These are phyloP conservation scores for Pyrocephalus nanus DNA, from an alignment of 2,797 vertebrate species.

Conservation along the genomic window DNA sequence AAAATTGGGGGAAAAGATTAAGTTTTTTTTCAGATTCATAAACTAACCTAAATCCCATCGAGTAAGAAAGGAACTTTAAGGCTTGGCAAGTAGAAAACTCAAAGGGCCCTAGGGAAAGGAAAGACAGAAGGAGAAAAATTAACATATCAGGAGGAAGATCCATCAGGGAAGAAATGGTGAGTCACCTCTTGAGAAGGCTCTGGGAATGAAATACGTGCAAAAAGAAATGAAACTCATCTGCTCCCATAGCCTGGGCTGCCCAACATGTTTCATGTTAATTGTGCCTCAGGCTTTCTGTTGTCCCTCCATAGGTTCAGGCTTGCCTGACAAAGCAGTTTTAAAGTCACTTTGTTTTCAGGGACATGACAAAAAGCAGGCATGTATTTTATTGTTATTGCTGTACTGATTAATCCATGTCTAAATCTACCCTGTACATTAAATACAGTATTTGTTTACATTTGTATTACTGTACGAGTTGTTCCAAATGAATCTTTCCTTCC, in stretches of 20 bases:
- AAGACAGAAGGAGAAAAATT: not conserved
- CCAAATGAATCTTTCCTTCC: slow-evolving; percentile 5
- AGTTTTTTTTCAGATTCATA: not conserved
- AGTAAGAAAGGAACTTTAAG: not conserved
- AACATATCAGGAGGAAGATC: not conserved
- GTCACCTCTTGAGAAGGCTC: not conserved
- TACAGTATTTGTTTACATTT: not conserved
- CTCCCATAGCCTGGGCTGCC: not conserved
- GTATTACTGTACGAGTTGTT: not conserved
- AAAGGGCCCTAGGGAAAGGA: not conserved
- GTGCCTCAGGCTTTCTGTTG: not conserved
- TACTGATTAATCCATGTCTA: slow-evolving; percentile 7
- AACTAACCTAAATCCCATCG: not conserved
- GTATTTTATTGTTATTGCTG: not conserved
- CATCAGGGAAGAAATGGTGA: not conserved
- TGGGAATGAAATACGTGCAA: not conserved
- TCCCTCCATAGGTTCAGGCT: not conserved
- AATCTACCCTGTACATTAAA: not conserved
- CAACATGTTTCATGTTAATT: not conserved
- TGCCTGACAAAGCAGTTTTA: not conserved
- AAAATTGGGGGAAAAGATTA: not conserved
- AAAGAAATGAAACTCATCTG: not conserved
- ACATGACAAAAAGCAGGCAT: not conserved
- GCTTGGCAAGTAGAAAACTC: not conserved
- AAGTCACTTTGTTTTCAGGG: not conserved